These are phyloP conservation scores for Agrotis puta DNA, from an alignment of 2,888 invertebrate species.

Conservation along the genomic window DNA sequence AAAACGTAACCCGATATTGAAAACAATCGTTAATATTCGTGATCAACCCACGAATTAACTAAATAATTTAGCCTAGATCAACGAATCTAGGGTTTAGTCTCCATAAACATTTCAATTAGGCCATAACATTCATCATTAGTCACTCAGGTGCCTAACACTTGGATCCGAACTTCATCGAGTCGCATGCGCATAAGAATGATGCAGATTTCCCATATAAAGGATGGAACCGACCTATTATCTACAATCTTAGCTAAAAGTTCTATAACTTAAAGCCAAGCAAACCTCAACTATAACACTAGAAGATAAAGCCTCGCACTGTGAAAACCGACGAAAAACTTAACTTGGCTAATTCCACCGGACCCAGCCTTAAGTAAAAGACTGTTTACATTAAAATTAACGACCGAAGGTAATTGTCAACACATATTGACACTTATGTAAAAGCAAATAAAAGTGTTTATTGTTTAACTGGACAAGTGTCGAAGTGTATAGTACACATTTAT, in stretches of 20 bases:
- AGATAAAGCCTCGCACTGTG: not conserved
- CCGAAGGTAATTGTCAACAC: constrained; percentile 45
- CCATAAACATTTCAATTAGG: constrained; percentile 66
- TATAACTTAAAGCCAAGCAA: constrained; percentile 10
- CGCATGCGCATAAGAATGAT: constrained; percentile 75
- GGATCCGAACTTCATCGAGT: constrained; percentile 57
- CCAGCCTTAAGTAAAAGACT: constrained; percentile 70
- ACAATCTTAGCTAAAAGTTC: constrained; percentile 48
- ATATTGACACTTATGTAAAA: constrained; percentile 51
- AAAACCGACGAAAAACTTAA: constrained; percentile 7
- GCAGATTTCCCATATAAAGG: constrained; percentile 81
- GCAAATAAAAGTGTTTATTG: constrained; percentile 55
- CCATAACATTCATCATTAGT: constrained; percentile 69
- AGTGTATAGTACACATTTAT: constrained; percentile 48
- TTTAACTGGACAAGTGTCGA: constrained; percentile 27
- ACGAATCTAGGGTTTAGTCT: constrained; percentile 42
- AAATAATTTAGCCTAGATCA: constrained; percentile 51
- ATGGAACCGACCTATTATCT: constrained; percentile 71
- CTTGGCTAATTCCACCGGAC: constrained; percentile 54
- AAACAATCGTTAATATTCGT: constrained; percentile 47
- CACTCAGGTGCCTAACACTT: constrained; percentile 63
- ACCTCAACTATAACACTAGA: constrained; percentile 11
- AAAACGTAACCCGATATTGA: constrained; percentile 23
- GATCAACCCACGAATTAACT: constrained; percentile 42
- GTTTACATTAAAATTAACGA: constrained; percentile 73